Evolutionary conservation across 2,888 invertebrate species (phyloP).

Genomic region (Papilio elwesi): DNA sequence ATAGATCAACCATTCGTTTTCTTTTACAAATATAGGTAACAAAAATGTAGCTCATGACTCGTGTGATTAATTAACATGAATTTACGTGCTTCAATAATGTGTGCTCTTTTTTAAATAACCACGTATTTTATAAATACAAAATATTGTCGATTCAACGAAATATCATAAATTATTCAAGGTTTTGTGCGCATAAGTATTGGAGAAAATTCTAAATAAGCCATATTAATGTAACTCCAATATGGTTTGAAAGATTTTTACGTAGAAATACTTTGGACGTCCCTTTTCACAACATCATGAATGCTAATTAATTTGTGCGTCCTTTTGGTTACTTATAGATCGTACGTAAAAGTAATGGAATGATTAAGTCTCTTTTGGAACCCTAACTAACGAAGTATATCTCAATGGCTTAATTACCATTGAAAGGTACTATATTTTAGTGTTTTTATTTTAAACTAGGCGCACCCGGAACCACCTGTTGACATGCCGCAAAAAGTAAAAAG

Average conservation of each 20-base stretch:
- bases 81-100: too few species aligned
- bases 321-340: constrained; percentile 9
- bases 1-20: too few species aligned
- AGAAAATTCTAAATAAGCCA: not conserved
- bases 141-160: not conserved
- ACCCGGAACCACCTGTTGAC: too few species aligned
- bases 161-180: not conserved
- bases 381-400: too few species aligned
- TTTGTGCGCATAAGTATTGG: not conserved
- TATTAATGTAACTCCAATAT: constrained; percentile 11
- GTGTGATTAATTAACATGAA: too few species aligned
- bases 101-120: too few species aligned
- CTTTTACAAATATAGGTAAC: too few species aligned
- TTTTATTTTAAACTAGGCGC: not conserved
- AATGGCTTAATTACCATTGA: not conserved
- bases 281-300: constrained; percentile 22
- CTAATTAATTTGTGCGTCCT: constrained; percentile 23
- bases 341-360: constrained; percentile 14
- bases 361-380: not conserved
- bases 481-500: too few species aligned
- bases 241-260: constrained; percentile 1
- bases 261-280: constrained; percentile 17
- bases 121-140: too few species aligned
- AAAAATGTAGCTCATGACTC: too few species aligned
- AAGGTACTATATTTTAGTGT: not conserved